Evolutionary conservation across 2,888 invertebrate species (phyloP), one percentile per base, ranked within the genome.

Genomic region (Phyto melanocephala): DNA sequence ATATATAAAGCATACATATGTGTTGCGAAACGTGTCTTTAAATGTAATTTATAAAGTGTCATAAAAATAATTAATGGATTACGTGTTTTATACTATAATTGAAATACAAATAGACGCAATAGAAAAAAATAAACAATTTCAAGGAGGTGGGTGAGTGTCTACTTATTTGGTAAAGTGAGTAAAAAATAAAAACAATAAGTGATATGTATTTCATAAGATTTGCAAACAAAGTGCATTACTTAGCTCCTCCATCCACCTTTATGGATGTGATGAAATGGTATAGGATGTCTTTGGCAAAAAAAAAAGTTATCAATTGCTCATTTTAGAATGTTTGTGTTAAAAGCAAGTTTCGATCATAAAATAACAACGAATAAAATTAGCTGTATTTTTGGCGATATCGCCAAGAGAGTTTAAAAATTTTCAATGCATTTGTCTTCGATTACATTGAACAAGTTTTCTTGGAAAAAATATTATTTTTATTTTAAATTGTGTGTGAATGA

Each of bases 1-100:
- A 37, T 28, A 24, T 37, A 52, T 70, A 45, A 42, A 45, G 40
- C 52, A 52, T 63, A 63, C 52, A 52, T 63, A 63, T 74, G 52
- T 42, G 52, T 52, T 62, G 17, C n/a, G 33, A 47, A 78, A 77
- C 60, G 68, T 77, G 72, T 67, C 60, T 67, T 79, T 62, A 60
- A 24, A 42, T 15, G 60, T 52, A 67, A 79, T 74, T 67, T 74
- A 52, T 72, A 67, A 79, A 68, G 72, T 67, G 72, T 74, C 79
- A 79, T 79, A 54, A 74, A 79, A 72, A 79, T 74, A 79, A 79
- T 79, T 79, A 79, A 74, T 74, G 79, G 79, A 79, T 74, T 79
- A 79, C 79, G 67, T 79, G 79, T 67, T 52, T 42, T 62, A 67
- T 74, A 52, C 60, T 72, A 42, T 67, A 79, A 79, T 74, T 79